Evolutionary conservation across 2,888 invertebrate genomes (phyloP).

Genomic region (Polietes domitor): DNA sequence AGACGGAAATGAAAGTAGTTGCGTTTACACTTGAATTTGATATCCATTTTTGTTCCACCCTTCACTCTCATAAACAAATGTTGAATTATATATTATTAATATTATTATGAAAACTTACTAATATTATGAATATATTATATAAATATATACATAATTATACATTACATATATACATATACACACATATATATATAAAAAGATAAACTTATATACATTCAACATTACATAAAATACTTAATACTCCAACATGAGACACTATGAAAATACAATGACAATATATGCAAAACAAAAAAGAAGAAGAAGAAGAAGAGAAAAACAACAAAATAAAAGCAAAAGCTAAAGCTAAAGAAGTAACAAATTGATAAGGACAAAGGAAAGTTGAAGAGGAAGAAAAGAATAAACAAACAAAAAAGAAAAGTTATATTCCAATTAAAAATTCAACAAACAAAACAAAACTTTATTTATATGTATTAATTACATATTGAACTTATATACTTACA

Average conservation of each 20-base stretch:
- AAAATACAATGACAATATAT: slow-evolving; percentile 42
- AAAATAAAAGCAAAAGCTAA: not conserved
- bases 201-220: slow-evolving; percentile 43
- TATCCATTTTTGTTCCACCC: not conserved
- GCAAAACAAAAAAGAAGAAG: slow-evolving; percentile 29
- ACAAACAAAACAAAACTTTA: slow-evolving; percentile 3
- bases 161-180: slow-evolving; percentile 36
- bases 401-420: not conserved
- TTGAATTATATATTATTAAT: slow-evolving; percentile 4
- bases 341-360: slow-evolving; percentile 4
- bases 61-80: slow-evolving; percentile 1
- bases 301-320: not conserved
- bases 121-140: too few species aligned
- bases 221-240: slow-evolving; percentile 46
- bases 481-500: slow-evolving; percentile 14
- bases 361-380: slow-evolving; percentile 23
- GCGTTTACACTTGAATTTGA: too few species aligned
- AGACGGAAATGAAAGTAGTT: slow-evolving; percentile 45
- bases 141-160: not conserved
- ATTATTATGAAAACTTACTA: not conserved
- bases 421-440: slow-evolving; percentile 36
- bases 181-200: slow-evolving; percentile 12
- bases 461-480: slow-evolving; percentile 18
- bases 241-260: slow-evolving; percentile 66
- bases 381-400: not conserved